Base-by-base conservation (phyloP, 2,888 invertebrate genomes). In the Trissolcus japonicus region DNA sequence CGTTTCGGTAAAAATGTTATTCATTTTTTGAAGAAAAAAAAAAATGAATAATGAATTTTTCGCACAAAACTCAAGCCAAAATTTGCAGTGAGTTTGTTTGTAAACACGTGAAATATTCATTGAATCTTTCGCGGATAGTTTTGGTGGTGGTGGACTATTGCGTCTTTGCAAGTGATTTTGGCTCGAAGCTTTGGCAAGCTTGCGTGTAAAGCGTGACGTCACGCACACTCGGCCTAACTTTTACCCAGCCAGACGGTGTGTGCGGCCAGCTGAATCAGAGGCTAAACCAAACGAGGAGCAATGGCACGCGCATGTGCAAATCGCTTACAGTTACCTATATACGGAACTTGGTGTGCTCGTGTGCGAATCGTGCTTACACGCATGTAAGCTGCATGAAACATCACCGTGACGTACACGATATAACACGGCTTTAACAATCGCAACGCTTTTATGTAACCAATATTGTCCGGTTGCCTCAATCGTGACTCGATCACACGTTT, bases 241-340 rank as follows among this genome's bases (percentile, higher is more conserved):
- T 62, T 51, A 17, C 50, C 50, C 50, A 29, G 60, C 57, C 43
- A 59, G 57, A 59, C 43, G 56, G 35, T 35, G 2, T 35, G 17
- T 19, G 21, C 19, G 59, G 46, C 51, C 14, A 35, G 43, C 29
- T 51, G 51, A 57, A 50, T 60, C 16, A 51, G 60, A 76, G 67
- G 71, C 19, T 61, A 54, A 35, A 35, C 35, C 35, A 71, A 76
- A 76, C 56, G 60, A 60, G 54, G 63, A 76, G 71, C 71, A 62
- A 66, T 66, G 59, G 67, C 76, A 68, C 71, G 76, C 69, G 76
- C 76, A 76, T 76, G 76, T 65, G 68, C 72, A 67, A 59, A 48
- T 19, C 13, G 17, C 59, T 55, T 67, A 68, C 76, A 68, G 79
- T 76, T 76, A 79, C 73, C 79, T 79, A 73, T 73, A 76, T 72